Base-by-base conservation (phyloP, 2,797 vertebrate species). In the Brotula barbata region DNA sequence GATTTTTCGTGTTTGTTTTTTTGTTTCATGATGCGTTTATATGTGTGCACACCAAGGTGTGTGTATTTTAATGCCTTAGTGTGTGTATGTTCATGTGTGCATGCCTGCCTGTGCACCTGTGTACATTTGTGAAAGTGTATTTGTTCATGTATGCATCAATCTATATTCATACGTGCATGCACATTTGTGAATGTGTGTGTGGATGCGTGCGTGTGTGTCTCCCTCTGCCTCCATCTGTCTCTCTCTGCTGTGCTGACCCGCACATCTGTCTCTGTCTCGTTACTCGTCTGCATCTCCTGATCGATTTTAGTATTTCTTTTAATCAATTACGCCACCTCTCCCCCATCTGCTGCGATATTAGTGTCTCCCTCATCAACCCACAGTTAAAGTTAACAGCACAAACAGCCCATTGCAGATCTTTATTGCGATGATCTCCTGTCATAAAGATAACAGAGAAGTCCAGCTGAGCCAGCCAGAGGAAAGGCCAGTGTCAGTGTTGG, bases 261-360 rank as follows among this genome's bases (percentile, higher is more conserved):
- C 68, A 64, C 81, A 85, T 90, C 85, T 85, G 74, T 89, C 84
- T 84, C 73, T 80, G 76, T 84, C 87, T 87, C 45, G 75, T 89
- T 87, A 80, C 39, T 12, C 59, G 13, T 62, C 61, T 9, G 57
- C 79, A 53, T 70, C 83, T 78, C 73, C 73, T 75, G 78, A 90
- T 89, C 81, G 87, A 86, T 89, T 87, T 89, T 77, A 77, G 79
- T 83, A 81, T 82, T 88, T 83, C 59, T 66, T 81, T 79, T 77
- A 79, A 87, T 89, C 86, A 85, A 84, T 91, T 87, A 85, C 68
- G 14, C 75, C 77, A 76, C 79, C 75, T 77, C 83, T 66, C 58
- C 64, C 69, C 78, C 82, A 71, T 85, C 78, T 76, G 77, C 81
- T 88, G 81, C 80, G 84, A 77, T 87, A 82, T 87, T 82, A 88